Base-by-base conservation (phyloP, 2,113 vertebrate species). In the Neogale vison region DNA sequence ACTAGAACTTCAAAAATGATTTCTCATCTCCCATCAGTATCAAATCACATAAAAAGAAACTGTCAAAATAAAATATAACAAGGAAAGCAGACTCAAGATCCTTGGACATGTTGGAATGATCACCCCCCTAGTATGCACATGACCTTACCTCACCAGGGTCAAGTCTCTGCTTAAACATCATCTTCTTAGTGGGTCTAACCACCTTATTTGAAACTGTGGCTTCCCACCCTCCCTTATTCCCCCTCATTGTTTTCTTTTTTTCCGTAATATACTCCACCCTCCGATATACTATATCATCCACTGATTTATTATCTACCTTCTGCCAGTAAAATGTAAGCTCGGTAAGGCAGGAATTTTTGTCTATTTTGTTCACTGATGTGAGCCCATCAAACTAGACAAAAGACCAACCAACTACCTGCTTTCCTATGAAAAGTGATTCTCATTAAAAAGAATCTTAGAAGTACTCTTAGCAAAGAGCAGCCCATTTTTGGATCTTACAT, bases 1-100 rank as follows among this genome's bases (percentile, higher is more conserved):
- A 79, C 79, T 61, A 89, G 87, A 95, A 96, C n/a, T 79, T 74
- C 47, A 96, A 82, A 92, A 92, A 65, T 72, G 13, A 79, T 89
- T 63, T 67, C 34, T 63, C 26, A 14, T 85, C 84, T 11, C 34
- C 63, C 7, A 24, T 67, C 52, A 72, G 95, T 61, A 72, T 23
- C 69, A 95, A 96, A 82, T 69, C 52, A 77, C 52, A 83, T 14
- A 4, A 85, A 14, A 80, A 4, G 24, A 95, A 88, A 76, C 2
- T 52, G 76, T n/a, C 63, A 88, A 90, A 95, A 15, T 50, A 57
- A 93, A 94, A 95, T 76, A 45, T 74, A 80, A 76, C 7, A 87
- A 83, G 63, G 42, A 47, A 47, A 63, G 24, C 17, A 3, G 3
- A 71, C 24, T 88, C 55, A 55, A 57, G 31, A 6, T 50, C 31